Percentiles rank a stretch among this genome's conserved stretches.
Conservation (phyloP, 2,797 vertebrate species). For the Chiroxiphia lanceolata region DNA sequence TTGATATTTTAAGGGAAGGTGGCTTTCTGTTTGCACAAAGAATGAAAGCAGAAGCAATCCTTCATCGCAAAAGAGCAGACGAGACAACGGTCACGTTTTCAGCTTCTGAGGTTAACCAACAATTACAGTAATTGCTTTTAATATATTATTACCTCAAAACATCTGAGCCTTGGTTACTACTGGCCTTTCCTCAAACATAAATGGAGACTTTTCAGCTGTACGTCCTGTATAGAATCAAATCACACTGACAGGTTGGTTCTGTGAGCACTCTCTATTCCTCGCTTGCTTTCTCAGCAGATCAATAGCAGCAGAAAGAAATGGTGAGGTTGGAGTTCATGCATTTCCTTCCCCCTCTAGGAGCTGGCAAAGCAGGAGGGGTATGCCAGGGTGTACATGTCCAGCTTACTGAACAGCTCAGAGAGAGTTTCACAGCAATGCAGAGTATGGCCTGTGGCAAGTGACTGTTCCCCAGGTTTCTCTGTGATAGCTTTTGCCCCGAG, state of each 20-base stretch:
- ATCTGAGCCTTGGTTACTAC: not conserved
- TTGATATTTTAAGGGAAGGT: not conserved
- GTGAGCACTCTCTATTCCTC: not conserved
- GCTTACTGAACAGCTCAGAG: not conserved
- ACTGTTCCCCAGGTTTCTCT: not conserved
- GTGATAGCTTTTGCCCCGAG: not conserved
- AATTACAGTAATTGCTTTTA: not conserved
- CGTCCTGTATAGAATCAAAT: not conserved
- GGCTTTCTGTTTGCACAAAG: not conserved
- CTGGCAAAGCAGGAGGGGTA: not conserved
- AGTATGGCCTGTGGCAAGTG: not conserved
- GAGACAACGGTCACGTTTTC: not conserved
- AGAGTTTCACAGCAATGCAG: fast-evolving
- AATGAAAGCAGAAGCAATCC: not conserved
- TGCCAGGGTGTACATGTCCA: fast-evolving
- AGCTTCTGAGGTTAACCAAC: not conserved
- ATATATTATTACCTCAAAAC: not conserved
- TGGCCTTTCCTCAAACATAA: not conserved
- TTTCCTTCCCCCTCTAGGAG: not conserved
- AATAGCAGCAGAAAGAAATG: not conserved
- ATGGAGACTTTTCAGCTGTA: not conserved
- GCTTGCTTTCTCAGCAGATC: not conserved
- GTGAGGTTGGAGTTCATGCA: not conserved
- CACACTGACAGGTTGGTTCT: not conserved
- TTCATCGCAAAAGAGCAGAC: not conserved